Evolutionary conservation across 2,797 vertebrate species (phyloP).

Genomic region (Lepilemur ruficaudatus): DNA sequence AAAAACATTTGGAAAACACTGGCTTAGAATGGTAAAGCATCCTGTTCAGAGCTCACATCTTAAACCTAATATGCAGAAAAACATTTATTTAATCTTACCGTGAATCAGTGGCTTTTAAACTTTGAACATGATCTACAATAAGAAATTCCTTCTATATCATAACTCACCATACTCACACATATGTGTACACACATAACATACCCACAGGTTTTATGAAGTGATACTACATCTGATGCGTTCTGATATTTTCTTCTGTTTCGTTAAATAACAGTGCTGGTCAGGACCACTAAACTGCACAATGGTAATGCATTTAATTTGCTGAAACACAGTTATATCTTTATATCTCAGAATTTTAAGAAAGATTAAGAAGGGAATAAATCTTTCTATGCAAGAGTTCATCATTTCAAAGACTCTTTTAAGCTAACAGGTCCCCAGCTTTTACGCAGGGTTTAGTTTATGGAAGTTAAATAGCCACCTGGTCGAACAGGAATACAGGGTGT

Average conservation of each 20-base stretch:
- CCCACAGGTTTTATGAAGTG: not conserved
- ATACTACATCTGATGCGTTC: not conserved
- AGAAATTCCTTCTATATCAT: not conserved
- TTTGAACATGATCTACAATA: not conserved
- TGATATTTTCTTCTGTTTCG: not conserved
- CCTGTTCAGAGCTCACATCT: not conserved
- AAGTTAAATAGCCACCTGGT: not conserved
- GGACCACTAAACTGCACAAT: not conserved
- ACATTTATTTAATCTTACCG: not conserved
- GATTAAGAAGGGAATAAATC: not conserved
- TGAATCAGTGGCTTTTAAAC: not conserved
- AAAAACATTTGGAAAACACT: not conserved
- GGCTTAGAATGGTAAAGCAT: not conserved
- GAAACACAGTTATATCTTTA: not conserved
- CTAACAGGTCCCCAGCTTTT: not conserved
- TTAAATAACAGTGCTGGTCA: not conserved
- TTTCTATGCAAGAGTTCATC: not conserved
- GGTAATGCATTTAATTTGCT: not conserved
- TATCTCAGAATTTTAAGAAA: not conserved
- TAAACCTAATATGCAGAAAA: not conserved
- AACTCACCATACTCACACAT: not conserved
- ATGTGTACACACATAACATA: not conserved
- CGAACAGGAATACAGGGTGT: not conserved
- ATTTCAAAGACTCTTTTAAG: not conserved
- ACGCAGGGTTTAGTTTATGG: not conserved